Evolutionary conservation across 2,888 invertebrate genomes (phyloP), one percentile per base, ranked within the genome.

Genomic region (Heliconius sara): DNA sequence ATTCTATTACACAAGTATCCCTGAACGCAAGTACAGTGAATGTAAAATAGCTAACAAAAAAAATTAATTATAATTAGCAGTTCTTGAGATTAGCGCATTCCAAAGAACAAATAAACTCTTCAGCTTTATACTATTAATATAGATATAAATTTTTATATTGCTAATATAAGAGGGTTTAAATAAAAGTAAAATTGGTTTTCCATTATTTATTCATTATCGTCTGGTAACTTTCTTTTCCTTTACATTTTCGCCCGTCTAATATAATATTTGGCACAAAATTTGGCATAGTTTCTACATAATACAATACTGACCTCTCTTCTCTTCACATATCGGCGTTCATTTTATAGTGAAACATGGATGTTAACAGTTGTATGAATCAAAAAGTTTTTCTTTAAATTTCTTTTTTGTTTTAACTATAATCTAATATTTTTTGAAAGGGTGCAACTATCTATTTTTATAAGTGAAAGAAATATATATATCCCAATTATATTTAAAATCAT

Each of bases 121-220:
- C 52, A 16, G 52, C 19, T 52, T 52, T 19, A 52, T 22, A 22
- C 22, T 52, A 52, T 52, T 52, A 52, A 19, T 19, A 52, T 22
- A 22, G 52, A 52, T 52, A 19, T 47, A 47, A 19, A 47, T 16
- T 47, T 19, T 52, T 52, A 63, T 63, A n/a, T 63, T 2, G 13
- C 13, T 25, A 63, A n/a, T 25, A 25, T 25, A 25, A 63, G 4
- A 67, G 25, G 65, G 16, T 7, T 34, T 39, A 83, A 84, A 84
- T 84, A 81, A 86, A 85, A 84, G 63, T 83, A 84, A 88, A 86
- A 84, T 85, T 84, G 85, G 81, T 86, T 89, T 91, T 89, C 86
- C 88, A 89, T 89, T 85, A 88, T 93, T 93, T 93, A 93, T 92
- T 93, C 88, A 89, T 90, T 91, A 91, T 91, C 88, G 87, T 88